Base-by-base conservation (phyloP, 1,140 invertebrate species). In the Ptiloglossa arizonensis region DNA sequence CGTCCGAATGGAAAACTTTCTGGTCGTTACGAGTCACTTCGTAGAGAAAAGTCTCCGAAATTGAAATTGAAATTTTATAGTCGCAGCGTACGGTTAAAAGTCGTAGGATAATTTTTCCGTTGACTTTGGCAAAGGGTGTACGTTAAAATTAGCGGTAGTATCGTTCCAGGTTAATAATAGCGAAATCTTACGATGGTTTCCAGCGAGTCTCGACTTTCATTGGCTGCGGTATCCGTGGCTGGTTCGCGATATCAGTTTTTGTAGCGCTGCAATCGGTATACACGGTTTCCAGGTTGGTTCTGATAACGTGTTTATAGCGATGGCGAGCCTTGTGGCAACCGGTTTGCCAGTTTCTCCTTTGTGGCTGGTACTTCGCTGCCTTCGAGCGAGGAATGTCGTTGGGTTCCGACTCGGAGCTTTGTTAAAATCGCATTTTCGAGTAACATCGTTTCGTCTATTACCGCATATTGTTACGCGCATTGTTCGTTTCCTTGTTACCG, bases 341-440 rank as follows among this genome's bases (percentile, higher is more conserved):
- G 74, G 79, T 81, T 81, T 71, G 52, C 56, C 79, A 78, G 62
- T 74, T 70, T 62, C 66, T 70, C 57, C 56, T 71, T 71, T 62
- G 44, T 52, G 46, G 5, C 24, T 17, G 17, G 15, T 24, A 17
- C 54, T 59, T 35, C 17, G 9, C 15, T 32, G 22, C 24, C 67
- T 70, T 35, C 32, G 15, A 41, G 13, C 15, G n/a, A 15, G 41
- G 35, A 74, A 72, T 27, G 22, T 38, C 22, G 59, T n/a, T 17
- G n/a, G 15, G 69, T 48, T n/a, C 46, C 1, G 13, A 1, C 27
- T 41, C 22, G 3, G 22, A 41, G 22, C 48, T 54, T 44, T 44
- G 60, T 66, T 73, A 54, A 64, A 64, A 54, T 64, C 2, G 13
- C 1, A 1, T 41, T 27, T 41, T 22, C 27, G 1, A 3, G 17